phyloP scores from a whole-genome alignment of 2,797 vertebrate species.

The Pantherophis vulpinus region DNA sequence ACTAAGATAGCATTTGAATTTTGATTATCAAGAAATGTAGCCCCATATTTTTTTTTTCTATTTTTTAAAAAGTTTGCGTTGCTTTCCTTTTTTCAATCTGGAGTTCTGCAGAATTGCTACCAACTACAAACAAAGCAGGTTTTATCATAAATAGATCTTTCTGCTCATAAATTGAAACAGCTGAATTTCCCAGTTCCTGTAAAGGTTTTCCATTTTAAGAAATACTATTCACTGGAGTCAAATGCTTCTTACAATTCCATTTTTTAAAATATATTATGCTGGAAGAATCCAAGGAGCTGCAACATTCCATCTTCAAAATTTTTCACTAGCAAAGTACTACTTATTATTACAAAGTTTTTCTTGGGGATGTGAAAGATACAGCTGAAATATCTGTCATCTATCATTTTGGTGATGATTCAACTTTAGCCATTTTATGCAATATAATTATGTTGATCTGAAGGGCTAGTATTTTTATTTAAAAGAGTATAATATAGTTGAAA shows the following conservation, averaged over 20 bases:
- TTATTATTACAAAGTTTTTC: background rate
- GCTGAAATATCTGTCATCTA: background rate
- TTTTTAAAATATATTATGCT: background rate
- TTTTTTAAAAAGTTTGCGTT: background rate
- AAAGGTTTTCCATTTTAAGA: background rate
- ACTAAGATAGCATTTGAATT: background rate
- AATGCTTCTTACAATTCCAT: background rate
- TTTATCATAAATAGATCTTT: slow-evolving; percentile 10
- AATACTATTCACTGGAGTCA: background rate
- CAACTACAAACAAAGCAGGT: background rate
- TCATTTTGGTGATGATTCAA: background rate
- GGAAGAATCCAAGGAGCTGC: background rate
- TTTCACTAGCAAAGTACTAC: background rate
- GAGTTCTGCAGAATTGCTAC: background rate
- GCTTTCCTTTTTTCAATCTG: background rate
- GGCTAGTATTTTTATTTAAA: background rate
- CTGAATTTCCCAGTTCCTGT: slow-evolving; percentile 4
- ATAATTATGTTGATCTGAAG: background rate
- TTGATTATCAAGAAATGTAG: background rate
- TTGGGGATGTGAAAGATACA: background rate
- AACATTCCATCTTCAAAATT: background rate
- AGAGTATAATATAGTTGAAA: background rate
- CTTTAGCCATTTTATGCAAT: background rate
- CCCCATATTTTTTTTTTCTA: background rate
- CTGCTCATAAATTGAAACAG: slow-evolving; percentile 23